A percentile compares a stretch with the other conserved stretches of the same genome.
phyloP scores from a whole-genome alignment of 2,888 invertebrate genomes.

The Troglohyphantes excavatus region DNA sequence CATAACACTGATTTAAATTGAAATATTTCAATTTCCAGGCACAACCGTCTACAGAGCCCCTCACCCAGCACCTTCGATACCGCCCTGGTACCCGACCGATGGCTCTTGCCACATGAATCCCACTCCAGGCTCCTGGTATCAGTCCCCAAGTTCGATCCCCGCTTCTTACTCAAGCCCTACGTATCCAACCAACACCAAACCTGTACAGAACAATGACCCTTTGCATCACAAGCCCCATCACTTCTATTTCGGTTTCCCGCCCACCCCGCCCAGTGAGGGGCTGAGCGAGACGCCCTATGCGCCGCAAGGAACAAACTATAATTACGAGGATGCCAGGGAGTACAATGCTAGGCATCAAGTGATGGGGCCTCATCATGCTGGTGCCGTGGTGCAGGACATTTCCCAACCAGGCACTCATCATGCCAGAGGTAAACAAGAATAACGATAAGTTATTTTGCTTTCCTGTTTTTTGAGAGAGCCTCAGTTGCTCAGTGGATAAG shows the following conservation, averaged over 20 bases:
- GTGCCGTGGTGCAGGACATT: constrained; percentile 13
- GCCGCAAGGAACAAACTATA: background rate
- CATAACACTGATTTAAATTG: background rate
- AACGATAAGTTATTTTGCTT: too few relatives aligned
- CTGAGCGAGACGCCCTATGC: background rate
- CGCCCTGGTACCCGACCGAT: constrained; percentile 47
- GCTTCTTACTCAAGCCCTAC: background rate
- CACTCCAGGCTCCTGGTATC: constrained; percentile 41
- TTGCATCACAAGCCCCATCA: constrained; percentile 14
- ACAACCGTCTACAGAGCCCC: constrained; percentile 31
- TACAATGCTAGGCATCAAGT: constrained; percentile 24
- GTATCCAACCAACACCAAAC: constrained; percentile 4
- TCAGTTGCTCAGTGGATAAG: too few relatives aligned
- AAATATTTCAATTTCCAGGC: constrained; percentile 1
- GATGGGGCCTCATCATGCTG: background rate
- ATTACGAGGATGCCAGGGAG: constrained; percentile 43
- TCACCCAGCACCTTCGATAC: constrained; percentile 41
- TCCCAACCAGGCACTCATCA: background rate
- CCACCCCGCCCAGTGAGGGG: constrained; percentile 57
- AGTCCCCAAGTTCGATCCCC: background rate
- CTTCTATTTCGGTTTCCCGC: constrained; percentile 67
- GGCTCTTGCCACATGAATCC: constrained; percentile 42
- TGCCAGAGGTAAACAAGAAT: background rate
- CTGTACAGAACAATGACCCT: constrained; percentile 5
- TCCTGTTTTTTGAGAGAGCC: too few relatives aligned